These are phyloP conservation scores for Chrysogorgia sp. DNA, from an alignment of 92 coral and sea anemone species.

Conservation along the genomic window DNA sequence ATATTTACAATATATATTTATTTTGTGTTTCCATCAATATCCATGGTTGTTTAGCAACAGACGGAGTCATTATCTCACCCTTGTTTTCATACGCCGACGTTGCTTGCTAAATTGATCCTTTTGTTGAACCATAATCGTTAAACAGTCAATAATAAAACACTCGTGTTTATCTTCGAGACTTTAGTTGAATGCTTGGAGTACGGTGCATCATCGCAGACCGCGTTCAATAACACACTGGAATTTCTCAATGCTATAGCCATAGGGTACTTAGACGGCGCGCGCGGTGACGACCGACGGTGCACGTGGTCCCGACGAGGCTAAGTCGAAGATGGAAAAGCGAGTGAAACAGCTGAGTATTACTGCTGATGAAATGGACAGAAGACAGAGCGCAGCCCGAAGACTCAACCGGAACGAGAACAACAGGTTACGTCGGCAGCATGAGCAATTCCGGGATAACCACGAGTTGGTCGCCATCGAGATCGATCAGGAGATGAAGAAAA, in stretches of 20 bases:
- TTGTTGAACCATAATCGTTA: background rate
- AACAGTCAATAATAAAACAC: conserved; percentile 24
- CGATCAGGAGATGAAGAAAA: conserved; percentile 78
- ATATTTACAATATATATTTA: too few relatives aligned
- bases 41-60: background rate
- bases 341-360: conserved; percentile 27
- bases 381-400: conserved; percentile 11
- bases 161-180: conserved; percentile 29
- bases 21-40: background rate
- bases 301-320: too few relatives aligned
- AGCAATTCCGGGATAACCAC: conserved; percentile 25
- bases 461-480: conserved; percentile 10
- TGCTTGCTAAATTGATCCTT: background rate
- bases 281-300: too few relatives aligned
- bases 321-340: conserved; percentile 14
- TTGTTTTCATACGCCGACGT: background rate
- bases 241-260: too few relatives aligned
- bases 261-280: too few relatives aligned
- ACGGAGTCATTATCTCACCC: background rate
- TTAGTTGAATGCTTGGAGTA: conserved; percentile 20
- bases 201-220: background rate
- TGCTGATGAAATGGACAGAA: conserved; percentile 15
- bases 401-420: conserved; percentile 18
- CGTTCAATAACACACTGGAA: background rate
- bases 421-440: conserved; percentile 16